These are phyloP conservation scores for Crenichthys baileyi DNA, from an alignment of 2,797 vertebrate species.

Conservation along the genomic window DNA sequence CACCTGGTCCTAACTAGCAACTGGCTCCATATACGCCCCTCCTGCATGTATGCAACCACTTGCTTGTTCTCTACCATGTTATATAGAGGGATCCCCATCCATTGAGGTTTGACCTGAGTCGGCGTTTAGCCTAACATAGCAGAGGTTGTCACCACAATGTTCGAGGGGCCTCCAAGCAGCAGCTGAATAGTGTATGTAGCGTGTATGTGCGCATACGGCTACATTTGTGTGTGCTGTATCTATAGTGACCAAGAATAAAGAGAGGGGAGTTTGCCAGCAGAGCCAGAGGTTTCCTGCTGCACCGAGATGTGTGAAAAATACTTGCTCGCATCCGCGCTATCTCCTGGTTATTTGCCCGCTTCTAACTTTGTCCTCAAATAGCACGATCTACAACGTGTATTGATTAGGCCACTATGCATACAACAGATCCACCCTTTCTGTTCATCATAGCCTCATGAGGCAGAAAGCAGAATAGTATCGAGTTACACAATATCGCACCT, in stretches of 20 bases:
- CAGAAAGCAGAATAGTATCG: conserved; percentile 25
- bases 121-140: conserved; percentile 68
- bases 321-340: background rate
- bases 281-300: conserved; percentile 75
- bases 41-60: conserved; percentile 31
- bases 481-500: conserved; percentile 57
- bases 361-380: background rate
- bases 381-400: background rate
- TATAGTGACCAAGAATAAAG: conserved; percentile 57
- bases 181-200: conserved; percentile 63
- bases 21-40: conserved; percentile 52
- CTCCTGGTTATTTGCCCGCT: background rate
- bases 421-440: conserved; percentile 1
- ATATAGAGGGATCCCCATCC: conserved; percentile 67
- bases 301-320: conserved; percentile 32
- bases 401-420: background rate
- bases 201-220: conserved; percentile 13
- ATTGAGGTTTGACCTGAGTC: conserved; percentile 75
- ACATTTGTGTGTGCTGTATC: conserved; percentile 25
- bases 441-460: conserved; percentile 21
- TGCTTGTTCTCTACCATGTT: conserved; percentile 50
- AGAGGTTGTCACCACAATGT: conserved; percentile 63
- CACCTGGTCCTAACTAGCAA: conserved; percentile 44
- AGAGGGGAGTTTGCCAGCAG: conserved; percentile 79
- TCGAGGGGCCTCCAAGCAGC: conserved; percentile 76